Evolutionary conservation across 2,113 vertebrate species (phyloP).

Genomic region (Edolisoma coerulescens): DNA sequence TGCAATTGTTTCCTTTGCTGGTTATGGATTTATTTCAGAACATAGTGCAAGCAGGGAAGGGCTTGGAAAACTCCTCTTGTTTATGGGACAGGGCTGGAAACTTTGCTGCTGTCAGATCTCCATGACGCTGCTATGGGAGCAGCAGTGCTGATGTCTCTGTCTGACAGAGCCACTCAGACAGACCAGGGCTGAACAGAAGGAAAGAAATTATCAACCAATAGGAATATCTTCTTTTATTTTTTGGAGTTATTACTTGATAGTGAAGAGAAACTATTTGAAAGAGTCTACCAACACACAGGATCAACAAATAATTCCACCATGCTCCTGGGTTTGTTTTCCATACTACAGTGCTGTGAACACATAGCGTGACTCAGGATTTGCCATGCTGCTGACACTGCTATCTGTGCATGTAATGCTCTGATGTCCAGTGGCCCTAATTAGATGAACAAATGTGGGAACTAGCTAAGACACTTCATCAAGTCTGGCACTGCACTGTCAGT

Average conservation of each 20-base stretch:
- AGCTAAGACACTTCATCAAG: background rate
- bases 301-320: background rate
- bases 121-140: background rate
- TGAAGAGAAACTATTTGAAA: background rate
- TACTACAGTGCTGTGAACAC: background rate
- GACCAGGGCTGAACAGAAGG: background rate
- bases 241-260: background rate
- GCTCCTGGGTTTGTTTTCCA: background rate
- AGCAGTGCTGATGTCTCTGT: background rate
- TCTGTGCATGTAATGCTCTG: background rate
- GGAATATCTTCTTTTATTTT: background rate
- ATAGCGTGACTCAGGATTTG: rapidly evolving
- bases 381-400: background rate
- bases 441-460: background rate
- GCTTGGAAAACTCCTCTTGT: background rate
- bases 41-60: background rate
- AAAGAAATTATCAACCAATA: background rate
- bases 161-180: background rate
- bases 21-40: background rate
- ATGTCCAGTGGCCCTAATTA: background rate
- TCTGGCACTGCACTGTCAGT: background rate
- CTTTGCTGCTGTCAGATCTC: background rate
- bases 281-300: background rate
- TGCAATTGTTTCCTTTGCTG: background rate
- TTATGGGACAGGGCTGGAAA: background rate